Evolutionary conservation across 1,140 invertebrate genomes (phyloP).

Genomic region (Homalodisca vitripennis): DNA sequence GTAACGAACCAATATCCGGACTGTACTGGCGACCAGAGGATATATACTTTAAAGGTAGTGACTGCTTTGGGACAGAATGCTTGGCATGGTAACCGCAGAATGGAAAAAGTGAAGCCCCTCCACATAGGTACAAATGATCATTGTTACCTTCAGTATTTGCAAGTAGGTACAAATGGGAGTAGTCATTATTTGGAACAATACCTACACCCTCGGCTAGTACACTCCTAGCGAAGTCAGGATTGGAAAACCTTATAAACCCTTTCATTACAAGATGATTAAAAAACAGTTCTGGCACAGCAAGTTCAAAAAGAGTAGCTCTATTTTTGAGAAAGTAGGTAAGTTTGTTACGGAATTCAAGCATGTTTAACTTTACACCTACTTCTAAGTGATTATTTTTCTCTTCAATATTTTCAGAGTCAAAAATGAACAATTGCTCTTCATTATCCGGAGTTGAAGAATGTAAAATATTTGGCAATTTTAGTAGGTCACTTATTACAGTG

Average conservation of each 20-base stretch:
- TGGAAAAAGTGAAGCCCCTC: conserved; percentile 59
- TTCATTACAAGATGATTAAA: conserved; percentile 50
- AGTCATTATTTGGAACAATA: conserved; percentile 54
- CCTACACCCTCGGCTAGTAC: conserved; percentile 66
- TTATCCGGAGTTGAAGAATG: conserved; percentile 58
- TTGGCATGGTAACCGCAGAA: conserved; percentile 65
- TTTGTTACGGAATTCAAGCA: conserved; percentile 59
- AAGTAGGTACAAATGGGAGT: conserved; percentile 55
- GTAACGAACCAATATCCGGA: conserved; percentile 46
- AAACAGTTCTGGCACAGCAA: conserved; percentile 56
- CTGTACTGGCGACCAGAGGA: conserved; percentile 61
- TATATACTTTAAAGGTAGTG: conserved; percentile 61
- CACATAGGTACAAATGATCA: conserved; percentile 61
- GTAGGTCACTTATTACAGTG: conserved; percentile 52
- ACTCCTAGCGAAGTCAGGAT: conserved; percentile 66
- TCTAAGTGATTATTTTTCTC: conserved; percentile 53
- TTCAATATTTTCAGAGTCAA: conserved; percentile 46
- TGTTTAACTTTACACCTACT: conserved; percentile 52
- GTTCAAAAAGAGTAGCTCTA: conserved; percentile 63
- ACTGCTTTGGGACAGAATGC: conserved; percentile 52
- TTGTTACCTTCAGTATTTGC: conserved; percentile 50
- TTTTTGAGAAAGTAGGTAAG: conserved; percentile 61
- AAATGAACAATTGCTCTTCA: conserved; percentile 39
- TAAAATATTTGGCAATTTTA: conserved; percentile 64
- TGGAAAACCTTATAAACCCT: conserved; percentile 57